phyloP scores from a whole-genome alignment of 2,113 vertebrate genomes.

The Trematomus loennbergii region DNA sequence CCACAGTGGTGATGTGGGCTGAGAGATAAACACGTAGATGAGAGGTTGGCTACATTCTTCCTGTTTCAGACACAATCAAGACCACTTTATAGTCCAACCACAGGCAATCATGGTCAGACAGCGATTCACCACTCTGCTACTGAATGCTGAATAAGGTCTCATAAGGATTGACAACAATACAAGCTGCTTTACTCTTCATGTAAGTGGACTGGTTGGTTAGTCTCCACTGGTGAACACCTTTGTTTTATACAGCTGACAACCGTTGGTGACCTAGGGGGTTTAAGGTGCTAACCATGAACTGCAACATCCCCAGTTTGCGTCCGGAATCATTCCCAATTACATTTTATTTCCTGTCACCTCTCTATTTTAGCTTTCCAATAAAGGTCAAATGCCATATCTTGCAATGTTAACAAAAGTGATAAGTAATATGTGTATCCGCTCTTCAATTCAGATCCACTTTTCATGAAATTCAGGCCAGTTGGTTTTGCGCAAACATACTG shows the following conservation, averaged over 20 bases:
- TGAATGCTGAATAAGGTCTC: conserved; percentile 22
- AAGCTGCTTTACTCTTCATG: conserved; percentile 12
- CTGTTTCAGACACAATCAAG: conserved; percentile 71
- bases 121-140: conserved; percentile 23
- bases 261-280: neutral
- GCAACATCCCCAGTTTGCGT: neutral
- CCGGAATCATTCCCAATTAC: neutral
- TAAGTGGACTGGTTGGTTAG: neutral
- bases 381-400: neutral
- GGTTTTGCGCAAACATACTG: too few species aligned
- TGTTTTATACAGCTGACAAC: neutral
- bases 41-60: conserved; percentile 67
- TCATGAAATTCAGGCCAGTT: too few species aligned
- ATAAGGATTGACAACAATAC: conserved; percentile 4
- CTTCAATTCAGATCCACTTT: too few species aligned
- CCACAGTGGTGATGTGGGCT: conserved; percentile 66
- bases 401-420: too few species aligned
- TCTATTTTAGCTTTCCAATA: neutral
- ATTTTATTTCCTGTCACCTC: neutral
- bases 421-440: too few species aligned
- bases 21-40: conserved; percentile 66
- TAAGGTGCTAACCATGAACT: neutral
- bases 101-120: conserved; percentile 69
- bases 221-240: neutral
- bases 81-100: conserved; percentile 51